Evolutionary conservation across 2,113 vertebrate genomes (phyloP).

Genomic region (Megatriorchis doriae): DNA sequence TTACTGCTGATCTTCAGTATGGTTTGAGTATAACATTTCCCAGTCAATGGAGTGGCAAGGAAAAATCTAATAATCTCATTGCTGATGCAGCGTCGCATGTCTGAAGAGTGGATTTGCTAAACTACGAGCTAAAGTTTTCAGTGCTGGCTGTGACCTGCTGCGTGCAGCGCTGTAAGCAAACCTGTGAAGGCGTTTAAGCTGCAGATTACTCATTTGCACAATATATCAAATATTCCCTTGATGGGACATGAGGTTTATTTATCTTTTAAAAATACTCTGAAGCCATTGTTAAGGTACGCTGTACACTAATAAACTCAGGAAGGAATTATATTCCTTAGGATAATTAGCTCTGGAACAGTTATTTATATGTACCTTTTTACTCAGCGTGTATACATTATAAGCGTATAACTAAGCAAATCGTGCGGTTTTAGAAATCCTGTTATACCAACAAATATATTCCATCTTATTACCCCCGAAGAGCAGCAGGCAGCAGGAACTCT

Average conservation of each 20-base stretch:
- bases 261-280: not conserved
- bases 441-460: not conserved
- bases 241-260: not conserved
- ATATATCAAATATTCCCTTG: not conserved
- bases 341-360: not conserved
- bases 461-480: not conserved
- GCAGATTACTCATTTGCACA: not conserved
- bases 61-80: not conserved
- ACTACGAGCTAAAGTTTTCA: not conserved
- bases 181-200: not conserved
- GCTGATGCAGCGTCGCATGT: accelerated
- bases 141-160: not conserved
- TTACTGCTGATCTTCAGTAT: not conserved
- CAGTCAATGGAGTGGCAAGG: not conserved
- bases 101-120: not conserved
- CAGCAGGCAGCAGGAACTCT: not conserved
- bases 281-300: not conserved
- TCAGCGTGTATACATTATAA: accelerated
- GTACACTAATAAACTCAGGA: not conserved
- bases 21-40: not conserved
- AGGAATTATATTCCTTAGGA: not conserved
- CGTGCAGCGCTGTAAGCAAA: not conserved
- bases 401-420: not conserved
- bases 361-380: not conserved
- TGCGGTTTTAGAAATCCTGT: not conserved